Evolutionary conservation across 2,113 vertebrate species (phyloP).

Genomic region (Laterallus jamaicensis): DNA sequence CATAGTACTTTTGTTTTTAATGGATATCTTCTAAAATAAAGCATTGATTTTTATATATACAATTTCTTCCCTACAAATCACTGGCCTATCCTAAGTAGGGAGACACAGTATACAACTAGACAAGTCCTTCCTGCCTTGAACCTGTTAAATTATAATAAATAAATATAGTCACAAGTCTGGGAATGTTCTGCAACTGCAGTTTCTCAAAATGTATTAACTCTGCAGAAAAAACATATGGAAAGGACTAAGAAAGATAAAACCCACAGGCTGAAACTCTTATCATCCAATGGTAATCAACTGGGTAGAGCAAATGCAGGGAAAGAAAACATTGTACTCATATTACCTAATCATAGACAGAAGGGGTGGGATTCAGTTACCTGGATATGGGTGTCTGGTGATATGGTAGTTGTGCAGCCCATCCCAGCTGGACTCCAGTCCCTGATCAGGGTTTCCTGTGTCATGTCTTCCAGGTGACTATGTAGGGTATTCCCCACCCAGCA

Average conservation of each 20-base stretch:
- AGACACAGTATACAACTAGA: neutral
- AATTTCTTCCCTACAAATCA: neutral
- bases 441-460: rapidly evolving
- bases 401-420: rapidly evolving
- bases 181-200: neutral
- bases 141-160: neutral
- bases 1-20: neutral
- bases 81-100: neutral
- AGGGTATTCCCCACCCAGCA: neutral
- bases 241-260: neutral
- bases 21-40: neutral
- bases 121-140: neutral
- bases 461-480: neutral
- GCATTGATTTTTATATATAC: neutral
- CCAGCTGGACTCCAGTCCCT: neutral
- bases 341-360: neutral
- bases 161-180: neutral
- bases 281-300: neutral
- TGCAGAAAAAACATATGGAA: neutral
- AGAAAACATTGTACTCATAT: neutral
- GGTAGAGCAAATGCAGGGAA: neutral
- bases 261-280: neutral
- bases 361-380: neutral
- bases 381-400: neutral
- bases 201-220: neutral